A percentile compares a stretch with the other conserved stretches of the same genome.
phyloP scores from a whole-genome alignment of 2,888 invertebrate species.

The Acrocyrtus sp. region DNA sequence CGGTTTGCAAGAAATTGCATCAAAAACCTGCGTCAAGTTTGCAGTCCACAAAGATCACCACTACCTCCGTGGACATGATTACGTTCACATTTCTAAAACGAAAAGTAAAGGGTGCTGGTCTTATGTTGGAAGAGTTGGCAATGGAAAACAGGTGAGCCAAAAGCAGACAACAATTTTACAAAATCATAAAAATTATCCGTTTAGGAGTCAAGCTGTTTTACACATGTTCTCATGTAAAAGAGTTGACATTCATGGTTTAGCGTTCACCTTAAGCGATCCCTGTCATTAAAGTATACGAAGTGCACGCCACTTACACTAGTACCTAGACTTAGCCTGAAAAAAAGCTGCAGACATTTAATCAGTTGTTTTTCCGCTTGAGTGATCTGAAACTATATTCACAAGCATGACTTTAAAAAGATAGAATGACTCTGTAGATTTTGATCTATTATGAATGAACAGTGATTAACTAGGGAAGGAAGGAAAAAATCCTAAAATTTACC shows the following conservation, averaged over 20 bases:
- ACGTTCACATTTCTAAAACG: constrained; percentile 45
- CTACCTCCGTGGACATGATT: constrained; percentile 43
- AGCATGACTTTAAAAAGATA: constrained; percentile 34
- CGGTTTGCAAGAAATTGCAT: constrained; percentile 52
- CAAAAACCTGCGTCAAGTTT: constrained; percentile 53
- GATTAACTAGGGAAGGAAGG: neutral
- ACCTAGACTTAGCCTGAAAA: no score
- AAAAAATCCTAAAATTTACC: no score
- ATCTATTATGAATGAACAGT: neutral
- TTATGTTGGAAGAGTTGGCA: constrained; percentile 51
- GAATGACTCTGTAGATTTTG: neutral
- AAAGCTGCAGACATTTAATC: no score
- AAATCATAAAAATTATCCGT: neutral
- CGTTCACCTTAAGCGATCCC: neutral
- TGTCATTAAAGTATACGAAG: no score
- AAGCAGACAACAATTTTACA: no score
- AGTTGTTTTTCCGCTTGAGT: constrained; percentile 31
- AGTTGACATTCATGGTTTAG: constrained; percentile 4
- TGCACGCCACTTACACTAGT: no score
- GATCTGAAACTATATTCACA: constrained; percentile 26
- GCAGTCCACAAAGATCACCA: constrained; percentile 44
- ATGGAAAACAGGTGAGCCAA: constrained; percentile 48
- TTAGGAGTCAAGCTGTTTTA: neutral
- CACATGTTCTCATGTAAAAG: neutral
- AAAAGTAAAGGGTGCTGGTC: constrained; percentile 54